Evolutionary conservation across 2,113 vertebrate species (phyloP).

Genomic region (Mesocricetus auratus): DNA sequence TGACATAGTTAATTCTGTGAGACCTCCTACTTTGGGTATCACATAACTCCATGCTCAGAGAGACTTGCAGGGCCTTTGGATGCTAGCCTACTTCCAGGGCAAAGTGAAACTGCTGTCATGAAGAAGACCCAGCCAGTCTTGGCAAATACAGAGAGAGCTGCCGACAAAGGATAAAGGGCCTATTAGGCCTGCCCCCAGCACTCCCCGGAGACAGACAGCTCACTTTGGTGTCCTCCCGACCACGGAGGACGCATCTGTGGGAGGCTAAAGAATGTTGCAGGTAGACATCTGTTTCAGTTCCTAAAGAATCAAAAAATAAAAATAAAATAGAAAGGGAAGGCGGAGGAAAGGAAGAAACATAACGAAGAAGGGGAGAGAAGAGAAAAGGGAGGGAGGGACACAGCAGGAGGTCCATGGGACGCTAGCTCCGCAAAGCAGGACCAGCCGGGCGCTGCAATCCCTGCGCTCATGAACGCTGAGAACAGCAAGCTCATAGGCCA

Average conservation of each 20-base stretch:
- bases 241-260: not conserved
- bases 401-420: not conserved
- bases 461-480: not conserved
- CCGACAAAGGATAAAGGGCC: not conserved
- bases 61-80: slow-evolving; percentile 28
- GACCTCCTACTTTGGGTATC: not conserved
- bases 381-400: not conserved
- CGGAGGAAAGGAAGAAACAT: too few relatives aligned
- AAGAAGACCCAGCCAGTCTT: not conserved
- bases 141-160: not conserved
- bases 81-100: slow-evolving; percentile 35
- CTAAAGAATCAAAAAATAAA: not conserved
- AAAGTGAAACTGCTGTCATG: slow-evolving; percentile 22
- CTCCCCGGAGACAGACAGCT: not conserved
- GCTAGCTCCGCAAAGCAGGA: not conserved
- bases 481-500: not conserved
- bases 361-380: not conserved
- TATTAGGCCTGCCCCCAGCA: not conserved
- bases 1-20: not conserved
- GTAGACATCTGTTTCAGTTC: not conserved
- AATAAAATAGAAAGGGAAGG: rapidly evolving
- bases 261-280: not conserved
- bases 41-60: slow-evolving; percentile 20
- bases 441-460: not conserved
- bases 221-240: too few relatives aligned